These are phyloP conservation scores for Macrotrachela quadricornifera DNA, from an alignment of 1,140 invertebrate genomes.

Conservation along the genomic window DNA sequence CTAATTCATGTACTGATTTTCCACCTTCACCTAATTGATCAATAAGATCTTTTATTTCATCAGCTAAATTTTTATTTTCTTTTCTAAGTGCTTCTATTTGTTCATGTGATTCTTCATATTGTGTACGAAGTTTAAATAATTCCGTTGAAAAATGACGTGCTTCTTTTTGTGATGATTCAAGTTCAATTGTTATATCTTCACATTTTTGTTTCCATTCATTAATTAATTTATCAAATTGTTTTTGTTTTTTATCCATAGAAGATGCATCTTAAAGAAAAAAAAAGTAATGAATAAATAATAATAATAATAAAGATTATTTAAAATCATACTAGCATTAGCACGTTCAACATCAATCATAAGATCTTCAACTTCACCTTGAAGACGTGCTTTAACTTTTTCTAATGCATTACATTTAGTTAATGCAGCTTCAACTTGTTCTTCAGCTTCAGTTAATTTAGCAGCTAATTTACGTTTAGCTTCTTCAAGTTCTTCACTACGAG, in stretches of 20 bases:
- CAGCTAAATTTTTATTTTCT: slow-evolving; percentile 96
- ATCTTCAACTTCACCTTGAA: slow-evolving; percentile 91
- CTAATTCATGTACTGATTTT: slow-evolving; percentile 68
- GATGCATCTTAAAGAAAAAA: slow-evolving; percentile 42
- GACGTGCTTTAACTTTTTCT: slow-evolving; percentile 88
- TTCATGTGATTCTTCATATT: slow-evolving; percentile 85
- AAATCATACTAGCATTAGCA: slow-evolving; percentile 14
- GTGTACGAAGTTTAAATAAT: slow-evolving; percentile 89
- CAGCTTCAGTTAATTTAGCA: slow-evolving; percentile 80
- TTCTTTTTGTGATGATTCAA: slow-evolving; percentile 94
- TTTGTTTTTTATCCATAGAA: slow-evolving; percentile 96
- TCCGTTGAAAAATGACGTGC: slow-evolving; percentile 97
- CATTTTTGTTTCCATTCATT: slow-evolving; percentile 99
- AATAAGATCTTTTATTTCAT: slow-evolving; percentile 51
- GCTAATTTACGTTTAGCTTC: slow-evolving; percentile 92
- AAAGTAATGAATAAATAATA: too few relatives aligned
- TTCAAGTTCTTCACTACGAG: slow-evolving; percentile 85
- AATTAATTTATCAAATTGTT: slow-evolving; percentile 96
- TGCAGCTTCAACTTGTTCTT: slow-evolving; percentile 53
- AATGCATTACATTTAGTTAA: slow-evolving; percentile 83
- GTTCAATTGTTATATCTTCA: slow-evolving; percentile 80
- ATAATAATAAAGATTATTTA: too few relatives aligned
- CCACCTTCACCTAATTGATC: slow-evolving; percentile 97
- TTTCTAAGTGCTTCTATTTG: slow-evolving; percentile 84
- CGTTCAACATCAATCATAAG: slow-evolving; percentile 90